Conservation (phyloP, 2,888 invertebrate species). For the Phortica magna region DNA sequence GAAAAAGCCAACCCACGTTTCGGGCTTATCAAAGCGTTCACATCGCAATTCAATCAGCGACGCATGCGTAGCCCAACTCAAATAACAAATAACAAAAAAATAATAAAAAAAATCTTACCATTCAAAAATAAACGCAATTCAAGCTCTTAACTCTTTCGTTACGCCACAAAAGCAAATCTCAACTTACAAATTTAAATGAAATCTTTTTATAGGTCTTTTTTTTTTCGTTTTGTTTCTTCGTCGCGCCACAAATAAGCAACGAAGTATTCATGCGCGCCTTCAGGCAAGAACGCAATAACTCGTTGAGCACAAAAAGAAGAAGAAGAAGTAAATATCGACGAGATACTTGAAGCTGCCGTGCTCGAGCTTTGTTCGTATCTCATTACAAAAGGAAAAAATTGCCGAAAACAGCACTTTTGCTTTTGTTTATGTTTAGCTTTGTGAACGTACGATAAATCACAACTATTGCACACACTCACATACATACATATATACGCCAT, state of each 20-base stretch:
- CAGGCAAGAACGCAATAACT: conserved; percentile 25
- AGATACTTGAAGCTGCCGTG: not conserved
- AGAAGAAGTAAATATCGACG: not conserved
- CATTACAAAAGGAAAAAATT: conserved; percentile 12
- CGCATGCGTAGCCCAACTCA: conserved; percentile 14
- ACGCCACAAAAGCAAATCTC: conserved; percentile 7
- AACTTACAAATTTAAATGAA: conserved; percentile 18
- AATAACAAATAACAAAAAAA: not conserved
- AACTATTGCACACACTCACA: not conserved
- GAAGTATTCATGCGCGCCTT: conserved; percentile 10
- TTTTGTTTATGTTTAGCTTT: conserved; percentile 3
- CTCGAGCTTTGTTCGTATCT: not conserved
- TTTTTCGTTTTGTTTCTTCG: not conserved
- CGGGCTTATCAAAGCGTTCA: not conserved
- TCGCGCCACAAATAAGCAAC: not conserved
- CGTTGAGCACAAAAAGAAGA: not conserved
- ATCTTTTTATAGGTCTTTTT: not conserved
- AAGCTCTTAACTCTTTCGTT: not conserved
- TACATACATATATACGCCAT: not conserved
- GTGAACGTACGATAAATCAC: not conserved
- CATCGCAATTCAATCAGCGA: not conserved
- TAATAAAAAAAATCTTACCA: not conserved
- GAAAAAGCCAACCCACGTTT: not conserved
- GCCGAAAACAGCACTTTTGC: conserved; percentile 5
- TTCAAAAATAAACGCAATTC: conserved; percentile 10